These are phyloP conservation scores for Sycophila texana DNA, from an alignment of 2,888 invertebrate genomes.

Conservation along the genomic window DNA sequence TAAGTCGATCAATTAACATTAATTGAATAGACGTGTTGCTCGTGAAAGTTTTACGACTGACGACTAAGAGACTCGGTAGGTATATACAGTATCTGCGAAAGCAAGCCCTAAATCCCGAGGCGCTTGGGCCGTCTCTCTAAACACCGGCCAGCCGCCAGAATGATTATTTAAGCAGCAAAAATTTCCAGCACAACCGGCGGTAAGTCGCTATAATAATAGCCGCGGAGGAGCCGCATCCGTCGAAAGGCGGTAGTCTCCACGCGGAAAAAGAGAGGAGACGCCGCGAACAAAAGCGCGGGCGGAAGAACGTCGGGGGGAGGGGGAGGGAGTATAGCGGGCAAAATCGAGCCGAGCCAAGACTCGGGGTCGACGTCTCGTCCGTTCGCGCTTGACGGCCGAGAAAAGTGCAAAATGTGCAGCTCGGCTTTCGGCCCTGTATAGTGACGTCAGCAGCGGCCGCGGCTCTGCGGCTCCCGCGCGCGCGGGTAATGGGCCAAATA, in stretches of 20 bases:
- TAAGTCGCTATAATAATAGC: constrained; percentile 29
- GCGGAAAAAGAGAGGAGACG: background rate
- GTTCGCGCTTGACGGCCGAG: background rate
- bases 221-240: background rate
- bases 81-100: too few relatives aligned
- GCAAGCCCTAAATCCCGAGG: background rate
- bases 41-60: too few relatives aligned
- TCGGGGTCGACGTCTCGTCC: constrained; percentile 8
- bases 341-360: constrained; percentile 46
- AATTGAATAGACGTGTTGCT: too few relatives aligned
- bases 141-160: background rate
- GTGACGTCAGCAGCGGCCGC: constrained; percentile 63
- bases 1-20: too few relatives aligned
- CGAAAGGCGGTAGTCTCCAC: constrained; percentile 3
- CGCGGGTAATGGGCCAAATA: constrained; percentile 63
- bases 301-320: constrained; percentile 53
- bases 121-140: background rate
- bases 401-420: constrained; percentile 73
- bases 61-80: too few relatives aligned
- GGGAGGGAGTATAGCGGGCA: constrained; percentile 54
- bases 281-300: constrained; percentile 43
- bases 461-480: constrained; percentile 39
- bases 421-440: constrained; percentile 8
- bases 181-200: background rate
- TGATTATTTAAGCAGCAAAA: constrained; percentile 22